Percentiles rank a stretch among this genome's conserved stretches.
Evolutionary conservation across 2,113 vertebrate species (phyloP).

Genomic region (Apodemus sylvaticus): DNA sequence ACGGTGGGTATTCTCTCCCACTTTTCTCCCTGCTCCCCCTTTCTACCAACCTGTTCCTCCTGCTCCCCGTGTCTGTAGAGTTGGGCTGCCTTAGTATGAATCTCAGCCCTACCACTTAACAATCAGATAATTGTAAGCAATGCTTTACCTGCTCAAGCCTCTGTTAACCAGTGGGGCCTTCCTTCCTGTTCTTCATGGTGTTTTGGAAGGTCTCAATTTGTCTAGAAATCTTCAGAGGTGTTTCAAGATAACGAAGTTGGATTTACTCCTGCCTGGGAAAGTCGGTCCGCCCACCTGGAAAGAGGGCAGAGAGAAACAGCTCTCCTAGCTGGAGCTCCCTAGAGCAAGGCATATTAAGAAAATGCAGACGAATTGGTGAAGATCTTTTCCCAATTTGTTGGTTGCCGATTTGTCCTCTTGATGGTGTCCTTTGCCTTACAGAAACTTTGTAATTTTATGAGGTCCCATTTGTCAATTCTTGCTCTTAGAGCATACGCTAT

Average conservation of each 20-base stretch:
- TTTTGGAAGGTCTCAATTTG: constrained; percentile 44
- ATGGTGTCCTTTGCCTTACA: no score
- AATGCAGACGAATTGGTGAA: no score
- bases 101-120: not conserved
- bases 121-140: not conserved
- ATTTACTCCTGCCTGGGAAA: constrained; percentile 43
- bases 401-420: no score
- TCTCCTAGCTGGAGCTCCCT: not conserved
- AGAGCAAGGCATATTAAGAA: not conserved
- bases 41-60: not conserved
- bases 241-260: not conserved
- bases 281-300: not conserved
- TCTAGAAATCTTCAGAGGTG: constrained; percentile 31
- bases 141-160: not conserved
- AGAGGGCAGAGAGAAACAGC: not conserved
- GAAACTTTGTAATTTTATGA: no score
- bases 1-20: not conserved
- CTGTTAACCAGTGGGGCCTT: not conserved
- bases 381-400: no score
- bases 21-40: not conserved
- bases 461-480: no score
- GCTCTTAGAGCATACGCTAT: no score
- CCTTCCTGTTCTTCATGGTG: constrained; percentile 62
- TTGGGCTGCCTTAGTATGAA: not conserved
- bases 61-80: not conserved